Evolutionary conservation across 2,113 vertebrate species (phyloP).

Genomic region (Pantherophis guttatus): DNA sequence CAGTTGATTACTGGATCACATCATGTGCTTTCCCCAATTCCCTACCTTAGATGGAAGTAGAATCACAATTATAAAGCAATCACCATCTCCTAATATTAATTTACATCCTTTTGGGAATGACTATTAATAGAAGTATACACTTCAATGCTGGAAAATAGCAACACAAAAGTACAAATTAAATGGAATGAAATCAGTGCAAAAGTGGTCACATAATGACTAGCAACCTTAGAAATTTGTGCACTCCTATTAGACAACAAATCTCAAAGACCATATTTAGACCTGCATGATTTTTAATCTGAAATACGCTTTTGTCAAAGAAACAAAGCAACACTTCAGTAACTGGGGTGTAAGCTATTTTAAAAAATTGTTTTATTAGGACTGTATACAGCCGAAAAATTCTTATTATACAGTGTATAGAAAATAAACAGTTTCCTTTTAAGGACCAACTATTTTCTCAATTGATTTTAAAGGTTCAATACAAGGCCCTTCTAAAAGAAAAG

Average conservation of each 20-base stretch:
- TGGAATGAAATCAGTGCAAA: neutral
- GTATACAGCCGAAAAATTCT: neutral
- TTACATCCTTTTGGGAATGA: neutral
- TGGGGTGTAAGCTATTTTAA: neutral
- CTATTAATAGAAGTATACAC: neutral
- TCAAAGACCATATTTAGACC: neutral
- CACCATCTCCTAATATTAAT: neutral
- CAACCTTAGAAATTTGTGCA: neutral
- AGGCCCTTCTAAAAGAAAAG: neutral
- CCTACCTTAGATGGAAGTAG: neutral
- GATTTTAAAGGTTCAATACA: neutral
- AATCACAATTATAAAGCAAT: neutral
- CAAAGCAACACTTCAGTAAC: neutral
- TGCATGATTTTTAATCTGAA: neutral
- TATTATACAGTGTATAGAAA: neutral
- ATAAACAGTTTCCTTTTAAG: neutral
- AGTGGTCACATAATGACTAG: neutral
- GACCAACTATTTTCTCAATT: neutral
- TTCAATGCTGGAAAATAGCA: neutral
- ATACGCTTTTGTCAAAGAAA: neutral
- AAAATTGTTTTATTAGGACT: neutral
- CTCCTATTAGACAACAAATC: neutral
- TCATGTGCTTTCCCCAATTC: neutral
- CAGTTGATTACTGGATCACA: neutral
- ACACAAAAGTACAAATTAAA: neutral